These are phyloP conservation scores for Cecropterus lyciades DNA, from an alignment of 1,140 invertebrate genomes.

Conservation along the genomic window DNA sequence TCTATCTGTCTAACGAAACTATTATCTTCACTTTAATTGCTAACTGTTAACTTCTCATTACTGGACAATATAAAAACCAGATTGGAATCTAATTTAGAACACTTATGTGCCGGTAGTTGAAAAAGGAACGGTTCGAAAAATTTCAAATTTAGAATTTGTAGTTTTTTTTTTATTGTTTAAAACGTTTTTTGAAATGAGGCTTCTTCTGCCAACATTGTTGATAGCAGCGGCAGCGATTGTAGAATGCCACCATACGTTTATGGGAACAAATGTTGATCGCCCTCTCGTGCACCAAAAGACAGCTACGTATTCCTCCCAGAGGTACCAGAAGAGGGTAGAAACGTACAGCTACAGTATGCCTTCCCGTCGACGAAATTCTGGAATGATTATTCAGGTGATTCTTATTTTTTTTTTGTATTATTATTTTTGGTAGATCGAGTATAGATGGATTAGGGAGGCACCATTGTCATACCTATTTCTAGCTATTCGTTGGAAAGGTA, in stretches of 20 bases:
- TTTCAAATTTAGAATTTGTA: no score
- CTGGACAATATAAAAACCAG: not conserved
- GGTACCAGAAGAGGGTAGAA: constrained; percentile 24
- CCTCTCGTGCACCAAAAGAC: constrained; percentile 22
- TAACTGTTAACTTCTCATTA: no score
- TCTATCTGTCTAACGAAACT: no score
- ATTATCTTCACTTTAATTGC: no score
- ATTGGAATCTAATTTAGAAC: not conserved
- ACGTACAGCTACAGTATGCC: constrained; percentile 9
- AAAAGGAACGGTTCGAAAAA: no score
- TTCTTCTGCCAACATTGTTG: constrained; percentile 14
- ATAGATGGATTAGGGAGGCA: no score
- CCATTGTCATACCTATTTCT: no score
- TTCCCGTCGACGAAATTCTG: not conserved
- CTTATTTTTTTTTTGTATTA: no score
- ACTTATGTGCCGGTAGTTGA: no score
- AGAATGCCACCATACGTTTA: constrained; percentile 37
- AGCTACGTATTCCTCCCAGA: constrained; percentile 29
- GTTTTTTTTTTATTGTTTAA: no score
- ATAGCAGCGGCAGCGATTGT: constrained; percentile 23
- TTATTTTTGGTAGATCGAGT: no score
- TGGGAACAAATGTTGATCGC: constrained; percentile 37
- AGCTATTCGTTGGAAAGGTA: no score
- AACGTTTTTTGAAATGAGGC: constrained; percentile 30
- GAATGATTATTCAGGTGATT: constrained; percentile 9